Conservation (phyloP, 2,888 invertebrate genomes). For the Leucophora obtusa region DNA sequence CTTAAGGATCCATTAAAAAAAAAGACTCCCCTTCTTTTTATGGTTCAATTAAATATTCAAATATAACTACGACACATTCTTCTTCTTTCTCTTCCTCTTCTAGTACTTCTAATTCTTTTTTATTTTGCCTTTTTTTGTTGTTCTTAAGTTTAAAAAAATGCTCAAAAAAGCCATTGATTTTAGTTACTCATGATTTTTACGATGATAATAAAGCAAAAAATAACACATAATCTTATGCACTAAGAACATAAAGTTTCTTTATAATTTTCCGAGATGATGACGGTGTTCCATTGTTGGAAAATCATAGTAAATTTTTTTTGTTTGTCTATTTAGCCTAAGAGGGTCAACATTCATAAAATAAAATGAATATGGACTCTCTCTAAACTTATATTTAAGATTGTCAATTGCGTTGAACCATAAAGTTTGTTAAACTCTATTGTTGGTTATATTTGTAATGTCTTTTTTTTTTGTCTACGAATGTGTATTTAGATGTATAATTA, state of each 20-base stretch:
- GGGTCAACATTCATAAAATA: conserved; percentile 41
- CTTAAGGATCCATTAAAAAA: not conserved
- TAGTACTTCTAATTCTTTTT: not conserved
- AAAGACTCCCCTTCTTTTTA: conserved; percentile 30
- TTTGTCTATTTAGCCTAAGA: not conserved
- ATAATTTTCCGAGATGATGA: conserved; percentile 16
- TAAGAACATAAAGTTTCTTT: not conserved
- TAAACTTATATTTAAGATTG: not conserved
- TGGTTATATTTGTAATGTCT: not conserved
- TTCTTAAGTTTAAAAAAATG: not conserved
- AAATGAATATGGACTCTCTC: conserved; percentile 1
- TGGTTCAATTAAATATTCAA: conserved; percentile 51
- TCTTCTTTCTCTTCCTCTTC: not conserved
- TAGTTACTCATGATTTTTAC: conserved; percentile 38
- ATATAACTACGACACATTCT: conserved; percentile 34
- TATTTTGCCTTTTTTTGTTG: too few relatives aligned
- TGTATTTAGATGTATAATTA: conserved; percentile 6
- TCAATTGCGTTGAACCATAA: conserved; percentile 59
- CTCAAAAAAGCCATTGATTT: conserved; percentile 33
- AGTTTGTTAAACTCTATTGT: conserved; percentile 58
- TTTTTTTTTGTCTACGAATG: not conserved
- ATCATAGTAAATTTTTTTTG: not conserved
- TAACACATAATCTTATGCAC: not conserved
- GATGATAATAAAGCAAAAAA: conserved; percentile 38
- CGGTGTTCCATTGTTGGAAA: not conserved